Percentiles rank a stretch among this genome's conserved stretches.
Evolutionary conservation across 2,888 invertebrate genomes (phyloP).

Genomic region (Himalopsyche japonica): DNA sequence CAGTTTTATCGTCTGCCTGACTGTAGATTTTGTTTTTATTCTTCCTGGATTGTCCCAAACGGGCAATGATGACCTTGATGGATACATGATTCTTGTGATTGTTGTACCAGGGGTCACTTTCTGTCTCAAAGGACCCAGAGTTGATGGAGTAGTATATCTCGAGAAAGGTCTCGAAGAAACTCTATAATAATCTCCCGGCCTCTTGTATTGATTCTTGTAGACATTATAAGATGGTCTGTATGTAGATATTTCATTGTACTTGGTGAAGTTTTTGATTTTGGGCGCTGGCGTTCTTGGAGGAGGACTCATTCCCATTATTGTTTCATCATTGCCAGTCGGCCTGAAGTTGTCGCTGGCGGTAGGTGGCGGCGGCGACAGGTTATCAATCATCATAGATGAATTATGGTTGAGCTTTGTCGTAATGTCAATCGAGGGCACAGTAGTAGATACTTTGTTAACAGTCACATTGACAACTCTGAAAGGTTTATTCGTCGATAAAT

Average conservation of each 20-base stretch:
- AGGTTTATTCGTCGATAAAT: conserved; percentile 56
- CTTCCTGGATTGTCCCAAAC: conserved; percentile 33
- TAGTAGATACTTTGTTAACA: conserved; percentile 46
- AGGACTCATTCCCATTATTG: conserved; percentile 62
- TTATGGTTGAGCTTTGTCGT: conserved; percentile 47
- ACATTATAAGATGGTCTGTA: conserved; percentile 54
- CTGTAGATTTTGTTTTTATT: conserved; percentile 26
- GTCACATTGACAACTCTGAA: conserved; percentile 49
- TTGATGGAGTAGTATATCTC: conserved; percentile 35
- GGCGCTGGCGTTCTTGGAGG: conserved; percentile 53
- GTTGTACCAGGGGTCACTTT: conserved; percentile 33
- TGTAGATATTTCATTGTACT: conserved; percentile 51
- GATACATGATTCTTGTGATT: conserved; percentile 33
- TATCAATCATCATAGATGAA: conserved; percentile 53
- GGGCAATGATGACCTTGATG: conserved; percentile 30
- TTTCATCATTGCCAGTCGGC: conserved; percentile 52
- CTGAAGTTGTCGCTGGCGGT: conserved; percentile 54
- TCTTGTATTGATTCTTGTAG: conserved; percentile 48
- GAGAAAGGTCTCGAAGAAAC: conserved; percentile 37
- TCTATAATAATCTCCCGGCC: conserved; percentile 45
- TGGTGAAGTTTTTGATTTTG: conserved; percentile 41
- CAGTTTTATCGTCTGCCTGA: neutral
- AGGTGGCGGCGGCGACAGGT: conserved; percentile 59
- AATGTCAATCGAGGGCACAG: conserved; percentile 48
- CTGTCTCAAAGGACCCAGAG: conserved; percentile 19